Evolutionary conservation across 1,140 invertebrate genomes (phyloP).

Genomic region (Microvelia longipes): DNA sequence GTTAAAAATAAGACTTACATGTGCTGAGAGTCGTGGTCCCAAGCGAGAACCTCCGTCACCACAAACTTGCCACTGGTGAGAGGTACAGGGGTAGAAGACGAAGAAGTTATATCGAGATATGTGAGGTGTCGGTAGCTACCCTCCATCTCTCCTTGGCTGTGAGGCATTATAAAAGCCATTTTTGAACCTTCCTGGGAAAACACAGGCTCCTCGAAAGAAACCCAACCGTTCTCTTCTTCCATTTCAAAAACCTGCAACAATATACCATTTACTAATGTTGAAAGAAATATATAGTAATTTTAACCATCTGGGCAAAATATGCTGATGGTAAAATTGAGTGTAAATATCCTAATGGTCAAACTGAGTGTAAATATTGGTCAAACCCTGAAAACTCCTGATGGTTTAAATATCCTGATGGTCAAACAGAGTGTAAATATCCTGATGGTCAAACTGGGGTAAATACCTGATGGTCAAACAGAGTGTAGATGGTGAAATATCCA

Average conservation of each 20-base stretch:
- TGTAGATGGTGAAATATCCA: too few relatives aligned
- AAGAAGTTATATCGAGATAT: slow-evolving; percentile 32
- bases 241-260: background rate
- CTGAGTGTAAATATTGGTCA: too few relatives aligned
- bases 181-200: slow-evolving; percentile 38
- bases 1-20: slow-evolving; percentile 54
- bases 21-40: slow-evolving; percentile 47
- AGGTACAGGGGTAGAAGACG: slow-evolving; percentile 28
- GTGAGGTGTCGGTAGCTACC: slow-evolving; percentile 51
- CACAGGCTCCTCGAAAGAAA: slow-evolving; percentile 44
- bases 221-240: slow-evolving; percentile 46
- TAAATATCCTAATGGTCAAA: too few relatives aligned
- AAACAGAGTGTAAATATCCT: too few relatives aligned
- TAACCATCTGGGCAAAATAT: too few relatives aligned
- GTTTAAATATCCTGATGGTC: too few relatives aligned
- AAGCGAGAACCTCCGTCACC: slow-evolving; percentile 61
- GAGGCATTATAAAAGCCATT: slow-evolving; percentile 45
- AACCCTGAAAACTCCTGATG: too few relatives aligned
- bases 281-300: too few relatives aligned
- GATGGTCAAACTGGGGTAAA: too few relatives aligned
- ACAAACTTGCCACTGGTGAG: slow-evolving; percentile 58
- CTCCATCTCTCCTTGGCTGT: slow-evolving; percentile 34
- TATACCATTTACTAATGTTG: too few relatives aligned
- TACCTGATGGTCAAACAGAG: too few relatives aligned
- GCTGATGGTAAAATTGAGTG: too few relatives aligned